Evolutionary conservation across 2,888 invertebrate genomes (phyloP), one percentile per base, ranked within the genome.

Genomic region (Maniola hyperantus): DNA sequence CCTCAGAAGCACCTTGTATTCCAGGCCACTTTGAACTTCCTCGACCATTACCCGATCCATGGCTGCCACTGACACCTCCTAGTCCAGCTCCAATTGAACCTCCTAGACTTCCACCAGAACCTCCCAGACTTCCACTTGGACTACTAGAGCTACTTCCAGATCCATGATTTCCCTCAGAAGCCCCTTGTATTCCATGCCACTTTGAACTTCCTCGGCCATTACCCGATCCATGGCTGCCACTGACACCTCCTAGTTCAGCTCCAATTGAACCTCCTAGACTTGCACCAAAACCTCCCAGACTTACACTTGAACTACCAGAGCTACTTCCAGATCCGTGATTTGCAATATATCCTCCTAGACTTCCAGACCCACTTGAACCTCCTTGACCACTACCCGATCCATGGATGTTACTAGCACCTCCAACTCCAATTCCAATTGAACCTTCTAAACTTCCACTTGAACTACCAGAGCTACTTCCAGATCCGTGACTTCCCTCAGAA

Each of bases 81-180:
- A 73, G 26, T 0, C 79, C 75, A 26, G 66, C 70, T 1, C 76
- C 76, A 6, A 36, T 36, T 36, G 36, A 36, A 36, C 36, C 36
- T 36, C 36, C 46, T 46, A 15, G 46, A 20, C 26, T 20, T 51
- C 26, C n/a, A n/a, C n/a, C n/a, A n/a, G n/a, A n/a, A n/a, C n/a
- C n/a, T n/a, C n/a, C n/a, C n/a, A n/a, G n/a, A n/a, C n/a, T n/a
- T n/a, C n/a, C n/a, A n/a, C n/a, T n/a, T n/a, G n/a, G n/a, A n/a
- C n/a, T n/a, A n/a, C n/a, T n/a, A n/a, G n/a, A n/a, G n/a, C n/a
- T n/a, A n/a, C n/a, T n/a, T n/a, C n/a, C n/a, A n/a, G n/a, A n/a
- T n/a, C n/a, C n/a, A n/a, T n/a, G n/a, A n/a, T n/a, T n/a, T n/a
- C n/a, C n/a, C n/a, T n/a, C n/a, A n/a, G n/a, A n/a, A n/a, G n/a